Base-by-base conservation (phyloP, 2,888 invertebrate genomes). In the Magallana nippona region DNA sequence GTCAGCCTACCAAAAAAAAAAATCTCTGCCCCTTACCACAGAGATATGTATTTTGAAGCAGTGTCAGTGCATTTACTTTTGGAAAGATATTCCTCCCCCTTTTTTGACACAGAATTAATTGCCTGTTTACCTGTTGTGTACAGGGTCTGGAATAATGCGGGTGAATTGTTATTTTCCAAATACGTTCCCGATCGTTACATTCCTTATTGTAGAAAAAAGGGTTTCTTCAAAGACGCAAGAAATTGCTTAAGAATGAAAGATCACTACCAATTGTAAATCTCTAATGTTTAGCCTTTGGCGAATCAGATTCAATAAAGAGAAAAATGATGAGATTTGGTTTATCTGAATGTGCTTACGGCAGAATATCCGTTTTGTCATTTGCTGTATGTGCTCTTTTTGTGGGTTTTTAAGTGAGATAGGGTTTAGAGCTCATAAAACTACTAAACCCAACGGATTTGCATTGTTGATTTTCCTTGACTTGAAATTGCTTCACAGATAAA, bases 241-340 rank as follows among this genome's bases (percentile, higher is more conserved):
- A 71, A 71, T 71, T 71, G 27, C 27, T 71, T 71, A 71, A 71
- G 71, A 71, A 71, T 71, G 27, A 71, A 71, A 71, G 71, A 71
- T 71, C 60, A 60, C n/a, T 10, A 71, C 15, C 71, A 71, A 27
- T 71, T 71, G 71, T 27, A 79, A 79, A 57, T 79, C 79, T 79
- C 22, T 79, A 79, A 22, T 79, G 79, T 79, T 56, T 57, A 57
- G 79, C 79, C 79, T 79, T 56, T 79, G 79, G 79, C 79, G n/a
- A 79, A 57, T 79, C 79, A 79, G 79, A 57, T 79, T 79, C 79
- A 57, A 79, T 79, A 79, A 79, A 79, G 79, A 55, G 27, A 56
- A 19, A 19, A 79, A 79, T 79, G 79, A 56, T 27, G 56, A 79
- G 56, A 56, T 57, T 79, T 79, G 57, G 57, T 56, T 79, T 79